These are phyloP conservation scores for Umimayanthus chanpuru DNA, from an alignment of 92 coral and sea anemone species.

Conservation along the genomic window DNA sequence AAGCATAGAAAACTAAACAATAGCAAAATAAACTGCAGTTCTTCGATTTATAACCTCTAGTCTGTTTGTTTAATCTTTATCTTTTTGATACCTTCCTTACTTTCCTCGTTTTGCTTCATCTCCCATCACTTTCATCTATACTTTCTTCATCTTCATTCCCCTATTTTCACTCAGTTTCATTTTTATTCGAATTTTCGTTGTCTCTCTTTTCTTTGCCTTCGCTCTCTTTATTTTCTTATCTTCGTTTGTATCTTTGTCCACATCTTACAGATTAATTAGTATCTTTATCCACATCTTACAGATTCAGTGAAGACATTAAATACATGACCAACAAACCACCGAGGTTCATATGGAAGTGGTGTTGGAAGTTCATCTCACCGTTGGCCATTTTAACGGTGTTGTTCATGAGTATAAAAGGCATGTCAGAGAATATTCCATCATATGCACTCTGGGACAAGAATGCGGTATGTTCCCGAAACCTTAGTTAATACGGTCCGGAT, in stretches of 20 bases:
- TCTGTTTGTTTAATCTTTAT: too few relatives aligned
- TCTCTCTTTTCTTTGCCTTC: background rate
- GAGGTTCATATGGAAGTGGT: constrained; percentile 98
- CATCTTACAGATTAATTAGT: too few relatives aligned
- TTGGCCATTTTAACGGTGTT: constrained; percentile 84
- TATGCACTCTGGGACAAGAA: constrained; percentile 78
- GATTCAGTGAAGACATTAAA: constrained; percentile 93
- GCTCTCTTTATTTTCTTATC: background rate
- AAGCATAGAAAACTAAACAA: background rate
- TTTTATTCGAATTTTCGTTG: background rate
- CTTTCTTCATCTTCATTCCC: background rate
- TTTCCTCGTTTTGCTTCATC: background rate
- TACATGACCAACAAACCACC: constrained; percentile 99
- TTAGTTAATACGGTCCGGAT: too few relatives aligned
- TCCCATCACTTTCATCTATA: background rate
- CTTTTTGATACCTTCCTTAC: too few relatives aligned
- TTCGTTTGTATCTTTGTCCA: too few relatives aligned
- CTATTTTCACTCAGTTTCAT: background rate
- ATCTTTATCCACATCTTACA: constrained; percentile 2
- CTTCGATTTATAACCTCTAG: too few relatives aligned
- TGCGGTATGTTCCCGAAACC: constrained; percentile 52
- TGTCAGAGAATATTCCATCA: constrained; percentile 69
- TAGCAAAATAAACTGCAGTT: too few relatives aligned
- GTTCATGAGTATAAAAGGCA: constrained; percentile 85
- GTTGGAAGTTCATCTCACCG: constrained; percentile 98